Base-by-base conservation (phyloP, 1,140 invertebrate species). In the Laupala kohalensis region DNA sequence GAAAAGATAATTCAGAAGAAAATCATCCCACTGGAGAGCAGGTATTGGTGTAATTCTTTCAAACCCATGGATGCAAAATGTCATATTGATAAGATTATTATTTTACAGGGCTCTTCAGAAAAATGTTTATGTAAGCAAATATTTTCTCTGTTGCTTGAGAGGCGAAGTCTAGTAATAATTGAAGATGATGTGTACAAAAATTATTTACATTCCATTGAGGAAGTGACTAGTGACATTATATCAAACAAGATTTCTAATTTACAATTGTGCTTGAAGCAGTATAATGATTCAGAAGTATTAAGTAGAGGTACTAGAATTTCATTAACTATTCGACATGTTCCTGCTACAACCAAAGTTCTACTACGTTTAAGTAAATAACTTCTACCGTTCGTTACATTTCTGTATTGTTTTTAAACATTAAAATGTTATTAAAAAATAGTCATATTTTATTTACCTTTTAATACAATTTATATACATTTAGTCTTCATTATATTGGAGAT, bases 241-340 rank as follows among this genome's bases (percentile, higher is more conserved):
- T 85, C 85, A 76, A 82, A 87, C 69, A 82, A 84, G 68, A 76
- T 84, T 6, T 81, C 81, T 53, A 97, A 97, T 81, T 81, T 92
- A 73, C 74, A 85, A 73, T 79, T 85, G 74, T 90, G 87, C 78
- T 83, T 81, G 71, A 75, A 77, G 65, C 80, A 79, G 68, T 89
- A 87, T 80, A 77, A 77, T 25, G 79, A 85, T 68, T 85, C 84
- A 64, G 78, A 86, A 73, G 80, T 79, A 69, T 74, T 95, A 28
- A 76, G 82, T 69, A 84, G 95, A 70, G 80, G 82, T 1, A 92
- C 88, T 19, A 86, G 96, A 78, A 82, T 98, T 74, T 98, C 96
- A 6, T 81, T 98, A 30, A 99, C 96, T 53, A 97, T 98, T 73
- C 86, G 96, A 79, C 89, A 95, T 86, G 95, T 97, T 9, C 93